phyloP scores from a whole-genome alignment of 2,113 vertebrate species.

The Sinocyclocheilus rhinocerous region DNA sequence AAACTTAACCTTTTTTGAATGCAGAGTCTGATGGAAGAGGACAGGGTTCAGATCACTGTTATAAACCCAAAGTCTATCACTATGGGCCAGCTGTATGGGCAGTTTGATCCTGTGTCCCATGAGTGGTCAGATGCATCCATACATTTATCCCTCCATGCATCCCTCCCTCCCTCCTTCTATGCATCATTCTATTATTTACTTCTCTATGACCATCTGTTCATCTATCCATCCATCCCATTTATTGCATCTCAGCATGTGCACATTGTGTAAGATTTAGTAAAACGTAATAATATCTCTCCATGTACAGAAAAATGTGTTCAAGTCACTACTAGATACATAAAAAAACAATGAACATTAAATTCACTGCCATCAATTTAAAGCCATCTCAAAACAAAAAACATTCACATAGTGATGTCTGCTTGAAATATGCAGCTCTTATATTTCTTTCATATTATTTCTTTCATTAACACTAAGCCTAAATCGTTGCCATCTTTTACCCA shows the following conservation, averaged over 20 bases:
- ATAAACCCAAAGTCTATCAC: slow-evolving; percentile 91
- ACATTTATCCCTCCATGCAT: neutral
- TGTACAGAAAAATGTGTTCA: neutral
- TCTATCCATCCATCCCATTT: neutral
- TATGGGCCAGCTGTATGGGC: slow-evolving; percentile 89
- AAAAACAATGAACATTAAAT: neutral
- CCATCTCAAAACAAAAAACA: neutral
- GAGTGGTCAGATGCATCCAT: slow-evolving; percentile 85
- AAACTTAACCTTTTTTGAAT: slow-evolving; percentile 12
- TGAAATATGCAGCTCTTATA: neutral
- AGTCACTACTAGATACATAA: neutral
- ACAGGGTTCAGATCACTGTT: slow-evolving; percentile 87
- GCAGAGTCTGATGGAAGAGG: slow-evolving; percentile 90
- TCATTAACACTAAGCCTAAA: slow-evolving; percentile 21
- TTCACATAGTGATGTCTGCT: neutral
- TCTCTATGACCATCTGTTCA: neutral
- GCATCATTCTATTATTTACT: neutral
- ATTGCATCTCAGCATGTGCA: neutral
- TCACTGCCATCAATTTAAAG: neutral
- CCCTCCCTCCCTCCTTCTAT: neutral
- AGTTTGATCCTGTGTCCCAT: slow-evolving; percentile 87
- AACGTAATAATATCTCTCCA: neutral
- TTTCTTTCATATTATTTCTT: neutral
- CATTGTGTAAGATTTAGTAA: neutral
- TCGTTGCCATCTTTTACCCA: slow-evolving; percentile 18